Percentiles rank a stretch among this genome's conserved stretches.
Evolutionary conservation across 37 sponge, comb jelly and placozoan species (phyloP).

Genomic region (Chondrilla cf. caribensis): DNA sequence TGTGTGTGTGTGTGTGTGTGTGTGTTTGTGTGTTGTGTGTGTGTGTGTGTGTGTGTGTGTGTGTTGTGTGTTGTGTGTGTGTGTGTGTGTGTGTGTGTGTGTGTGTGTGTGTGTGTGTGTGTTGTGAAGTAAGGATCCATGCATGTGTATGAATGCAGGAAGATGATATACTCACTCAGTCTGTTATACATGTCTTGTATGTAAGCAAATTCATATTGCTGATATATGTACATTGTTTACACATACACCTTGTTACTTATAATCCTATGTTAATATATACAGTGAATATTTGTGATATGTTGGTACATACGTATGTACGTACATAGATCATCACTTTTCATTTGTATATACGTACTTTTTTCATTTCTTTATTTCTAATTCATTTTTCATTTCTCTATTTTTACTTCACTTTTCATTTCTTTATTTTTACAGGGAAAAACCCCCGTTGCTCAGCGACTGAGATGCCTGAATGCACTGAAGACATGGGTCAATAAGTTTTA

Average conservation of each 20-base stretch:
- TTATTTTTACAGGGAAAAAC: slow-evolving; percentile 1
- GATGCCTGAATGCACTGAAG: slow-evolving; percentile 49
- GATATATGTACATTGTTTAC: too few relatives aligned
- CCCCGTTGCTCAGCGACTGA: slow-evolving; percentile 27
- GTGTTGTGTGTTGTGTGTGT: too few relatives aligned
- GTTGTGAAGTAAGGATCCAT: too few relatives aligned
- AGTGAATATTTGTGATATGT: neutral
- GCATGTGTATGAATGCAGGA: too few relatives aligned
- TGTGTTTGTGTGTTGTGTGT: neutral
- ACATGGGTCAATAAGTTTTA: slow-evolving; percentile 65
- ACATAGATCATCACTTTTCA: neutral
- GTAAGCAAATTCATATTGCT: too few relatives aligned
- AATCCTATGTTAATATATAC: neutral
- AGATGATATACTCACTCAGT: too few relatives aligned
- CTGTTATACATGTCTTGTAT: too few relatives aligned
- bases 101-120: neutral
- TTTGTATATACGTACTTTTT: too few relatives aligned
- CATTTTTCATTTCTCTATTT: neutral
- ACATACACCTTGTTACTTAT: neutral
- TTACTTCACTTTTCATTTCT: neutral
- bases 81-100: slow-evolving; percentile 6
- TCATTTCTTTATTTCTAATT: neutral
- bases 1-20: neutral
- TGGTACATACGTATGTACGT: neutral
- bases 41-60: too few relatives aligned